These are phyloP conservation scores for Ophion slaviceki DNA, from an alignment of 2,888 invertebrate species.

Conservation along the genomic window DNA sequence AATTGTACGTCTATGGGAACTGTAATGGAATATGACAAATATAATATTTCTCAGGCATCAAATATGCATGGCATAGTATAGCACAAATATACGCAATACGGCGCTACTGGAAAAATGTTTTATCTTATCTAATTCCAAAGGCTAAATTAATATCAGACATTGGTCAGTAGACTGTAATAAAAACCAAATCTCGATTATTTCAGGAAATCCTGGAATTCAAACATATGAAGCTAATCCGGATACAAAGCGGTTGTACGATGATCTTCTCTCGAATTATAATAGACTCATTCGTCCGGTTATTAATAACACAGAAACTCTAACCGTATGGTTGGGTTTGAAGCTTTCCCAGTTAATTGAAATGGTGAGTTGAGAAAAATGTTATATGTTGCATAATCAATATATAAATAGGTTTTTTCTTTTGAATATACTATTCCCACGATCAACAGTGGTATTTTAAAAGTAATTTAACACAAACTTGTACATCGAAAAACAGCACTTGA, in stretches of 20 bases:
- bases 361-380: slow-evolving; percentile 73
- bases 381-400: not conserved
- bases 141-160: too few relatives aligned
- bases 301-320: slow-evolving; percentile 96
- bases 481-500: too few relatives aligned
- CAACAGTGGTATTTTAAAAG: too few relatives aligned
- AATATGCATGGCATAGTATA: too few relatives aligned
- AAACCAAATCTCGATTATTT: slow-evolving; percentile 26
- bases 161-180: not conserved
- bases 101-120: too few relatives aligned
- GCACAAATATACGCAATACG: too few relatives aligned
- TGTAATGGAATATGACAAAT: too few relatives aligned
- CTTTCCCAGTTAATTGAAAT: slow-evolving; percentile 96
- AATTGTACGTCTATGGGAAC: too few relatives aligned
- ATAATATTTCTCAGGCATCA: too few relatives aligned
- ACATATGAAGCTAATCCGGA: slow-evolving; percentile 94
- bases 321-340: slow-evolving; percentile 95
- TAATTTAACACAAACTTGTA: too few relatives aligned
- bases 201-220: slow-evolving; percentile 75
- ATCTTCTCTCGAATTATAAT: slow-evolving; percentile 97
- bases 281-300: slow-evolving; percentile 96
- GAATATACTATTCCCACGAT: too few relatives aligned
- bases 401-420: not conserved
- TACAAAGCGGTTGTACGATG: slow-evolving; percentile 97
- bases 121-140: too few relatives aligned